These are phyloP conservation scores for Lucinisca nassula DNA, from an alignment of 2,888 invertebrate genomes.

Conservation along the genomic window DNA sequence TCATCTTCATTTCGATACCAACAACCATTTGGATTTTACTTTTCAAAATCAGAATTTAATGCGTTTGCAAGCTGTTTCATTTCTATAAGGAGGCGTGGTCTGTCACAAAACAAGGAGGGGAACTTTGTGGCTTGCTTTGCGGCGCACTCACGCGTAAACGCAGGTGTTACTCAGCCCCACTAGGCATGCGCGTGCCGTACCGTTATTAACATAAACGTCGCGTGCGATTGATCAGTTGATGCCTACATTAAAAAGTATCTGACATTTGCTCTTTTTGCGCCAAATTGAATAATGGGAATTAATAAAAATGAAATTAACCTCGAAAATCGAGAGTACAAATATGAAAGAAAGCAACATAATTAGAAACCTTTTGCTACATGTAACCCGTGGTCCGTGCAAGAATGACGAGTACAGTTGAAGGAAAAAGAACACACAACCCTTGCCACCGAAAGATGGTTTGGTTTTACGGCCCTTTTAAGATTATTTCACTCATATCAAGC, in stretches of 20 bases:
- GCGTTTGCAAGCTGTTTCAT: background rate
- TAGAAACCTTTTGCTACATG: too few species aligned
- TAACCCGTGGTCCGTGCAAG: too few species aligned
- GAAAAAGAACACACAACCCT: too few species aligned
- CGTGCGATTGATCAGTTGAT: background rate
- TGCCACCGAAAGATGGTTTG: too few species aligned
- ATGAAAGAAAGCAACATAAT: background rate
- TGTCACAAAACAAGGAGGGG: background rate
- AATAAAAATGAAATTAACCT: background rate
- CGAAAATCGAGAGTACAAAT: background rate
- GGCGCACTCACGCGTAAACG: background rate
- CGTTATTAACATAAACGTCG: conserved; percentile 13
- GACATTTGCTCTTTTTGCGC: conserved; percentile 8
- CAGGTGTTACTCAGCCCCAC: background rate
- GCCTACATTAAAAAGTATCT: background rate
- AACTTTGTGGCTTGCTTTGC: background rate
- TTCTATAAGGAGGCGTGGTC: background rate
- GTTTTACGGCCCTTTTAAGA: too few species aligned
- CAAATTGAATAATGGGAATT: background rate
- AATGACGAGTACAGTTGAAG: too few species aligned
- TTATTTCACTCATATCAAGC: too few species aligned
- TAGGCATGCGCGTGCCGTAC: conserved; percentile 8
- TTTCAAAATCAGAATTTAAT: background rate
- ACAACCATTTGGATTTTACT: background rate
- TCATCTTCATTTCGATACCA: background rate